Percentiles rank a stretch among this genome's conserved stretches.
Conservation (phyloP, 2,113 vertebrate genomes). For the Hepsetus odoe region DNA sequence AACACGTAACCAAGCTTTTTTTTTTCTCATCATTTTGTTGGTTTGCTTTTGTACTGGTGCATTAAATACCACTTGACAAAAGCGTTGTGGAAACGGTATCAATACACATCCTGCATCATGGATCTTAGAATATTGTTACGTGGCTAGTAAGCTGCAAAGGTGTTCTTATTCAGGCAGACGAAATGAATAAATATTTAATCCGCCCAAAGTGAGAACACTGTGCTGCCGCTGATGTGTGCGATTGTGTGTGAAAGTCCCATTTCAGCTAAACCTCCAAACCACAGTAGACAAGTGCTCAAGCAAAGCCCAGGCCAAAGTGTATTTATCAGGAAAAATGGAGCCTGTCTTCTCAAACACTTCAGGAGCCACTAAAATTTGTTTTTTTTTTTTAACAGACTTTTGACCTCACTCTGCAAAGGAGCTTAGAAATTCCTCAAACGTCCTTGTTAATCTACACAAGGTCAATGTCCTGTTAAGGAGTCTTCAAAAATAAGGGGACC, state of each 20-base stretch:
- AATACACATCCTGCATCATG: not conserved
- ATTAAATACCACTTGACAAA: not conserved
- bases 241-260: conserved; percentile 61
- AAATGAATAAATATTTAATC: conserved; percentile 68
- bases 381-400: not conserved
- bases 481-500: not conserved
- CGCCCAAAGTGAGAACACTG: conserved; percentile 56
- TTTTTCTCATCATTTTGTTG: no score
- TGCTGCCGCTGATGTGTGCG: conserved; percentile 61
- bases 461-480: conserved; percentile 7
- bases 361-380: not conserved
- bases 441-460: not conserved
- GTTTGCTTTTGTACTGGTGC: not conserved
- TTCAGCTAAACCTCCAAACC: conserved; percentile 55
- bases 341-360: not conserved
- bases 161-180: conserved; percentile 52
- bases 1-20: no score
- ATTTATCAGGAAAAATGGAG: not conserved
- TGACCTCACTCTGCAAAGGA: not conserved
- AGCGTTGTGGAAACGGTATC: not conserved
- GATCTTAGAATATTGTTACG: not conserved
- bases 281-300: not conserved
- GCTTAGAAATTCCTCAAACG: not conserved
- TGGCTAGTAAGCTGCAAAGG: not conserved
- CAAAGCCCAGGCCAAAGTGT: not conserved